phyloP scores from a whole-genome alignment of 2,888 invertebrate genomes.

The Palloptera scutellata region DNA sequence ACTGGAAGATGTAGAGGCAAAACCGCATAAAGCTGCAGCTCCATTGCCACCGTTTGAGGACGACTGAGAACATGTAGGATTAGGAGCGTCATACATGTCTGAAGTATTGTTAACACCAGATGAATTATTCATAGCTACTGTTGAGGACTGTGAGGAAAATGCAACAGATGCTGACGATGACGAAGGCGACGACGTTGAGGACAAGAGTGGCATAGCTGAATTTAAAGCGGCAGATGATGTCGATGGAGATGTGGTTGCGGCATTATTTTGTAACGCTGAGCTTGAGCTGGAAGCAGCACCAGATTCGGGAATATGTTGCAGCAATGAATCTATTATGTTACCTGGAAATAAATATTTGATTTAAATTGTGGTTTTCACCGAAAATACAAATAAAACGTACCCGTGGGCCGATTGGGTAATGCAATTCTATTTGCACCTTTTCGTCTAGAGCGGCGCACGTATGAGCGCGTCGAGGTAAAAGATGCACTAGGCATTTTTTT shows the following conservation, averaged over 20 bases:
- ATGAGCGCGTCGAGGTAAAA: conserved; percentile 91
- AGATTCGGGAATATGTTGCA: conserved; percentile 69
- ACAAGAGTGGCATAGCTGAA: conserved; percentile 39
- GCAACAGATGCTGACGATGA: conserved; percentile 39
- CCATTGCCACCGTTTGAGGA: not conserved
- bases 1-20: too few species aligned
- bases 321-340: conserved; percentile 73
- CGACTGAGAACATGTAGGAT: conserved; percentile 27
- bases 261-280: conserved; percentile 34
- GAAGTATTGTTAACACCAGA: conserved; percentile 22
- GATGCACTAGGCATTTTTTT: conserved; percentile 86
- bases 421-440: conserved; percentile 85
- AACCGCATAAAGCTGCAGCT: conserved; percentile 9
- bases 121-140: conserved; percentile 24
- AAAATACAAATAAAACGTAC: conserved; percentile 41
- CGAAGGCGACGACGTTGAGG: conserved; percentile 38
- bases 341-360: conserved; percentile 35
- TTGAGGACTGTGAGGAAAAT: conserved; percentile 24
- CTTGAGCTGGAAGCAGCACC: conserved; percentile 57
- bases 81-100: conserved; percentile 22
- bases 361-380: not conserved
- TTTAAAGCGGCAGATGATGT: conserved; percentile 17
- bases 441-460: conserved; percentile 89
- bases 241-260: conserved; percentile 35
- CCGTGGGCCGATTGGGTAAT: conserved; percentile 64